Base-by-base conservation (phyloP, 2,888 invertebrate species). In the Adela reaumurella region DNA sequence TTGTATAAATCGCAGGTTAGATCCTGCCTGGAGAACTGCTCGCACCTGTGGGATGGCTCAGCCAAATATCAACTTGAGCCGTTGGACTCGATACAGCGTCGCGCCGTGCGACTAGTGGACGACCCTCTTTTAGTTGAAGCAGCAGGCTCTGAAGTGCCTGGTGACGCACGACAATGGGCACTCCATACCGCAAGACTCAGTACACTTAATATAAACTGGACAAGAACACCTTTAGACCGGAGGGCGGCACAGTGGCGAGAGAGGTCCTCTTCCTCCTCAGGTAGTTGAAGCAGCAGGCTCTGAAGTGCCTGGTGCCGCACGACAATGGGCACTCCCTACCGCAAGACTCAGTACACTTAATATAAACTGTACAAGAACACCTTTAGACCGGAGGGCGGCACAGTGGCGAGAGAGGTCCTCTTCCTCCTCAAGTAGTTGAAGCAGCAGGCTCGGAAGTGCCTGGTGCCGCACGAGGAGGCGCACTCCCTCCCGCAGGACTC, bases 251-350 rank as follows among this genome's bases (percentile, higher is more conserved):
- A 3, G 35, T 3, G 3, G 35, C 14, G 24, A 24, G 24, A 4
- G 63, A 53, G 19, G 57, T 67, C 19, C 81, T 70, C 55, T 86
- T 78, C 66, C 83, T 85, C 60, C 87, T 83, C 56, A 88, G 66
- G 58, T 87, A 88, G 68, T 88, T 88, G 74, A 86, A 87, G 63
- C 89, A 88, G 64, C 88, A 88, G 0, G 86, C 83, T 2, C 87
- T 70, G 65, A 88, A 88, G 59, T 84, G 83, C 2, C 86, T 72
- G 1, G 88, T 88, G 2, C 88, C 87, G 55, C 88, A 88, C 0
- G 86, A 83, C 0, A 82, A 71, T 11, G 82, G 73, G 54, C 88
- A 88, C 62, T 88, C 87, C 3, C 81, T 74, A 2, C 88, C 88
- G 55, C 88, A 88, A 1, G 86, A 85, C 58, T 85, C n/a, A n/a